Base-by-base conservation (phyloP, 2,797 vertebrate species). In the Karalla daura region DNA sequence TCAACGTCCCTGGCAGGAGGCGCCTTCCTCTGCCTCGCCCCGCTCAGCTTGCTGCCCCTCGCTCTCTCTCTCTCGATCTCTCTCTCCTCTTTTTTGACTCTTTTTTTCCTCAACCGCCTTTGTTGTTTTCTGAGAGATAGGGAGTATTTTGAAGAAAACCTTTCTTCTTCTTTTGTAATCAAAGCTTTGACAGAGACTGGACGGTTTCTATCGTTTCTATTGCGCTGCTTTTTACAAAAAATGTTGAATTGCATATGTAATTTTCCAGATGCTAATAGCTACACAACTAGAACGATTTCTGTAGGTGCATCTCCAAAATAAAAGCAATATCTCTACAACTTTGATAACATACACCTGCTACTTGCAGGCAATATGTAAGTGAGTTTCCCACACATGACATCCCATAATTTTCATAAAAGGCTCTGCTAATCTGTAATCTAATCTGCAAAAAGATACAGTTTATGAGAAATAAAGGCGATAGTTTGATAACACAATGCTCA, bases 1-100 rank as follows among this genome's bases (percentile, higher is more conserved):
- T 95, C 94, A 94, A 44, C 85, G 69, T 82, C 88, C 93, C 88
- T 88, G 82, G 94, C 94, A 92, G 95, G 95, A 94, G 93, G 94
- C 83, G 92, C 86, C 86, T 91, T 82, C 86, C 91, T 87, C 88
- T 71, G 67, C 75, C 90, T 87, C 83, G 79, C 85, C 66, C 66
- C 15, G 75, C 89, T 81, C 86, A 72, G 88, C 88, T 70, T 85
- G 84, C 81, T 53, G 87, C 89, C 86, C n/a, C n/a, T n/a, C n/a
- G n/a, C n/a, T n/a, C 78, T 79, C 83, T 75, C 61, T 32, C 74
- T 36, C 76, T 70, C 50, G 53, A 61, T 86, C 89, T 81, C 40
- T 63, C 89, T 85, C 87, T 91, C 49, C 30, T 18, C 45, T 82
- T 82, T 81, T 78, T 85, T 61, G 15, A 3, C 32, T 61, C 33